Evolutionary conservation across 2,113 vertebrate genomes (phyloP).

Genomic region (Hypocryptadius cinnamomeus): DNA sequence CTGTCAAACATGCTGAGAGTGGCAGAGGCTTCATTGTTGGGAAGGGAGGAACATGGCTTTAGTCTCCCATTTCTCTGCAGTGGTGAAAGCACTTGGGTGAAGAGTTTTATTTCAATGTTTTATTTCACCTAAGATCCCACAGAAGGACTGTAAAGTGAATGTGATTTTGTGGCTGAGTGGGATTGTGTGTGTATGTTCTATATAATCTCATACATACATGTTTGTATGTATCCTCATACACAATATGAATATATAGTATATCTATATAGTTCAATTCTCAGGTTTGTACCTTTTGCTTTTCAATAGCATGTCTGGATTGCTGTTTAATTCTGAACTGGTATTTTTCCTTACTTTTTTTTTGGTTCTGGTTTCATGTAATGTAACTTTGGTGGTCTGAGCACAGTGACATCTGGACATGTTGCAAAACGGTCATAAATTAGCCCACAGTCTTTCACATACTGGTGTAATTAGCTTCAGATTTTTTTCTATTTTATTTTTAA

Average conservation of each 20-base stretch:
- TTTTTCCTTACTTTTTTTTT: background rate
- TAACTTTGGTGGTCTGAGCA: slow-evolving; percentile 49
- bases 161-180: background rate
- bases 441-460: slow-evolving; percentile 4
- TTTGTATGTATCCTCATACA: background rate
- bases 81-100: background rate
- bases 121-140: background rate
- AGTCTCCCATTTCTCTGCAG: background rate
- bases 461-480: background rate
- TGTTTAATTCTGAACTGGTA: background rate
- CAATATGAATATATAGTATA: background rate
- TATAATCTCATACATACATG: background rate
- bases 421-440: slow-evolving; percentile 22
- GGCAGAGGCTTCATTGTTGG: background rate
- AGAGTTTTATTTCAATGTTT: background rate
- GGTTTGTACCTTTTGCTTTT: slow-evolving; percentile 3
- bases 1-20: background rate
- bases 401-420: slow-evolving; percentile 18
- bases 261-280: background rate
- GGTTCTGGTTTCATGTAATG: background rate
- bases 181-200: background rate
- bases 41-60: background rate
- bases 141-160: background rate
- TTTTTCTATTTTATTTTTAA: slow-evolving; percentile 29
- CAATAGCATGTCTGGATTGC: background rate